phyloP scores from a whole-genome alignment of 2,888 invertebrate species.

The Napeogenes inachia region DNA sequence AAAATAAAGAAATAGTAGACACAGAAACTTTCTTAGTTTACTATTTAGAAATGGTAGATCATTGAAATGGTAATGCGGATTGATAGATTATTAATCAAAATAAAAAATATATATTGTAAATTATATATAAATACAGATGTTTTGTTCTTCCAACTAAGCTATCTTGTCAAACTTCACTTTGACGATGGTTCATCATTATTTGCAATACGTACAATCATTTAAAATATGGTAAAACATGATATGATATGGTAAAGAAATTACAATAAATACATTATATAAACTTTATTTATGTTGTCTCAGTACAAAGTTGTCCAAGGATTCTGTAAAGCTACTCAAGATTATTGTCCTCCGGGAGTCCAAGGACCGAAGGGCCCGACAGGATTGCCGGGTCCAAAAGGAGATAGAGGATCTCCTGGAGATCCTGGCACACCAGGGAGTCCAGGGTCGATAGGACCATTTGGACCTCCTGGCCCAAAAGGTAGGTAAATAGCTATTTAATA shows the following conservation, averaged over 20 bases:
- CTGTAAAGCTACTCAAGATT: constrained; percentile 88
- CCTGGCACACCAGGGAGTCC: constrained; percentile 84
- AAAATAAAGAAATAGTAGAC: too few species aligned
- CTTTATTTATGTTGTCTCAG: constrained; percentile 65
- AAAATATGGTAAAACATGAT: background rate
- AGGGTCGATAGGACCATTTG: constrained; percentile 80
- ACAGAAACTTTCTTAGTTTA: too few species aligned
- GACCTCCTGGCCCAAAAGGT: constrained; percentile 80
- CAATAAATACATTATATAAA: background rate
- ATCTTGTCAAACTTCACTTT: too few species aligned
- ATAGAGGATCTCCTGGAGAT: constrained; percentile 82
- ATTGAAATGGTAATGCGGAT: too few species aligned
- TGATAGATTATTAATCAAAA: too few species aligned
- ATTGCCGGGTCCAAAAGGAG: constrained; percentile 79
- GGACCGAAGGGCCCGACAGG: constrained; percentile 80
- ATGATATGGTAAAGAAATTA: background rate
- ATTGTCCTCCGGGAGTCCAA: constrained; percentile 84
- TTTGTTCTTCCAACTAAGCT: too few species aligned
- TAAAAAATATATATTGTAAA: too few species aligned
- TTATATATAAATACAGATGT: too few species aligned
- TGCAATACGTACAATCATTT: too few species aligned
- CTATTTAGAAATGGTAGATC: too few species aligned
- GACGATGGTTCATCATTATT: too few species aligned
- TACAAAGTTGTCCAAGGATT: constrained; percentile 89
- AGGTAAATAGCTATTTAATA: constrained; percentile 7